These are phyloP conservation scores for Seriola rivoliana DNA, from an alignment of 2,113 vertebrate genomes.

Conservation along the genomic window DNA sequence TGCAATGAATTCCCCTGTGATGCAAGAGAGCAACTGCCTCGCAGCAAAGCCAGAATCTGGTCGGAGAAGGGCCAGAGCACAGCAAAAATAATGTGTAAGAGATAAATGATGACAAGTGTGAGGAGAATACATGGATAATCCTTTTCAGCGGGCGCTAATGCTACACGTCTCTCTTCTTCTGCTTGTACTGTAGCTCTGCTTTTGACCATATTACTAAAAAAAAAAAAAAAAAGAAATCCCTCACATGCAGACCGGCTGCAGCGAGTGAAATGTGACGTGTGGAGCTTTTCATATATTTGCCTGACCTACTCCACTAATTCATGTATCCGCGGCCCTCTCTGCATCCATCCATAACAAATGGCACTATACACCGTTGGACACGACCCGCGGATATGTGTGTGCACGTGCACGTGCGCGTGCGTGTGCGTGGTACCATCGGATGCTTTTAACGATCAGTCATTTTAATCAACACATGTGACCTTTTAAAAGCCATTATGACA, in stretches of 20 bases:
- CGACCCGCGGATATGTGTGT: slow-evolving; percentile 25
- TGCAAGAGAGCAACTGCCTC: slow-evolving; percentile 45
- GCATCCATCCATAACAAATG: slow-evolving; percentile 64
- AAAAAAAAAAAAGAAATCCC: not conserved
- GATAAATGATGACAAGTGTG: slow-evolving; percentile 69
- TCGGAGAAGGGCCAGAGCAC: slow-evolving; percentile 26
- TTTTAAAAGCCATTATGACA: slow-evolving; percentile 82
- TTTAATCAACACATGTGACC: slow-evolving; percentile 81
- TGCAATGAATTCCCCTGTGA: slow-evolving; percentile 53
- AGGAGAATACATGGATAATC: slow-evolving; percentile 68
- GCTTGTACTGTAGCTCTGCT: slow-evolving; percentile 13
- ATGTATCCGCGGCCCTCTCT: slow-evolving; percentile 30
- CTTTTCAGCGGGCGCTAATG: slow-evolving; percentile 50
- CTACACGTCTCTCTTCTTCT: slow-evolving; percentile 38
- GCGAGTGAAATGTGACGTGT: not conserved
- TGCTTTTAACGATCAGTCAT: slow-evolving; percentile 77
- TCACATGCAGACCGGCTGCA: not conserved
- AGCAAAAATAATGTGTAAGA: slow-evolving; percentile 58
- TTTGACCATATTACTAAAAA: slow-evolving; percentile 31
- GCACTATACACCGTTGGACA: slow-evolving; percentile 44
- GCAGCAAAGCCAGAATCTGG: slow-evolving; percentile 51
- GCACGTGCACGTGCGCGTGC: not conserved
- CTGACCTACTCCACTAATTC: slow-evolving; percentile 66
- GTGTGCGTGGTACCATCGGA: not conserved
- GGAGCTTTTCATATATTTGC: slow-evolving; percentile 55